Percentiles rank a stretch among this genome's conserved stretches.
Evolutionary conservation across 2,888 invertebrate genomes (phyloP).

Genomic region (Aquatica leii): DNA sequence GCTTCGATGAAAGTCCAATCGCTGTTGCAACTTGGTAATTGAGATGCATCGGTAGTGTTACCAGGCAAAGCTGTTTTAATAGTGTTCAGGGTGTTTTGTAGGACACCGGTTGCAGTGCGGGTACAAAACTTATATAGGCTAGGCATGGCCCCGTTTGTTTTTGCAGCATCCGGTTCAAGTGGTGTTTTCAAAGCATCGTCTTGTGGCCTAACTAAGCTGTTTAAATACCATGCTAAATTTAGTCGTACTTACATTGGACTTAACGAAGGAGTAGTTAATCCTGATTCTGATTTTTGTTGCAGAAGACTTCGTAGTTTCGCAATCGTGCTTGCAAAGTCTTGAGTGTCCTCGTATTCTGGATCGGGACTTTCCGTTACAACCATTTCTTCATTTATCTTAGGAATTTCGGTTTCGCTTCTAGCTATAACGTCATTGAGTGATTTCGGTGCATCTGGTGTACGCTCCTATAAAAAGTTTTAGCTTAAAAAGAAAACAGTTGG

Average conservation of each 20-base stretch:
- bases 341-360: conserved; percentile 76
- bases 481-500: too few relatives aligned
- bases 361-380: conserved; percentile 57
- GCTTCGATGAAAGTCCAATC: conserved; percentile 63
- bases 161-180: conserved; percentile 47
- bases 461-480: conserved; percentile 21
- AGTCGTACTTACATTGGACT: conserved; percentile 56
- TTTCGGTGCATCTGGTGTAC: conserved; percentile 23
- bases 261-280: conserved; percentile 57
- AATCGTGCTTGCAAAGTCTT: conserved; percentile 76
- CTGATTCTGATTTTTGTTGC: conserved; percentile 65
- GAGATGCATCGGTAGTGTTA: conserved; percentile 58
- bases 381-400: conserved; percentile 41
- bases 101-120: conserved; percentile 80
- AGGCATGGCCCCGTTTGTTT: conserved; percentile 57
- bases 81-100: conserved; percentile 73
- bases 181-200: conserved; percentile 43
- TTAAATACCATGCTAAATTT: neutral
- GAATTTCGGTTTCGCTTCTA: conserved; percentile 27
- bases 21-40: conserved; percentile 55
- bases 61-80: conserved; percentile 74
- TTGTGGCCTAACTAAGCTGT: conserved; percentile 34
- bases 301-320: conserved; percentile 72
- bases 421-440: neutral
- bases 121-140: conserved; percentile 71